phyloP scores from a whole-genome alignment of 2,888 invertebrate genomes.

The Omphaloscelis lunosa region DNA sequence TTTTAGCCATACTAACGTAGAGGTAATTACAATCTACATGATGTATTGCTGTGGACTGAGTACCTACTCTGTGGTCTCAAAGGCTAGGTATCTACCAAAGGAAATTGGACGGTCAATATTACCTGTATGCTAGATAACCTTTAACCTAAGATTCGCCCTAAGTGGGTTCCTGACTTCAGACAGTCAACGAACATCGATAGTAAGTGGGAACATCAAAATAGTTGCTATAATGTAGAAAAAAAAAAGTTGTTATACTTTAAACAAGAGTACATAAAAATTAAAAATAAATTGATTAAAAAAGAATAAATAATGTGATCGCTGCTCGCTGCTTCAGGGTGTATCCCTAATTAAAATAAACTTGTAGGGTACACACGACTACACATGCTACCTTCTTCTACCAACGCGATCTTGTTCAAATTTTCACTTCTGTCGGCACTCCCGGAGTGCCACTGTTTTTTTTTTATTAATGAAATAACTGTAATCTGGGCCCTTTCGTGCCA shows the following conservation, averaged over 20 bases:
- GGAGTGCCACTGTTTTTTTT: no score
- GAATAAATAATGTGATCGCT: neutral
- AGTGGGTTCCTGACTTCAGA: neutral
- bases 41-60: conserved; percentile 3
- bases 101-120: conserved; percentile 35
- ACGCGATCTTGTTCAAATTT: no score
- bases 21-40: conserved; percentile 26
- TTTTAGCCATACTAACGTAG: neutral
- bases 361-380: no score
- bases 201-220: neutral
- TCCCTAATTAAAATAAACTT: neutral
- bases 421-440: no score
- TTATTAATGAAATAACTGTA: no score
- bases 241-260: neutral
- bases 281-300: neutral
- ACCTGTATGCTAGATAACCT: neutral
- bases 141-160: neutral
- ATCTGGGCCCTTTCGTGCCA: no score
- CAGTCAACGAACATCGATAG: neutral
- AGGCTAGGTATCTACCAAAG: neutral
- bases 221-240: neutral
- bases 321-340: neutral
- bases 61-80: conserved; percentile 4
- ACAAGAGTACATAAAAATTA: no score
- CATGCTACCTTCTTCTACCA: no score